Percentiles rank a stretch among this genome's conserved stretches.
Conservation (phyloP, 2,113 vertebrate species). For the Catagonus wagneri region DNA sequence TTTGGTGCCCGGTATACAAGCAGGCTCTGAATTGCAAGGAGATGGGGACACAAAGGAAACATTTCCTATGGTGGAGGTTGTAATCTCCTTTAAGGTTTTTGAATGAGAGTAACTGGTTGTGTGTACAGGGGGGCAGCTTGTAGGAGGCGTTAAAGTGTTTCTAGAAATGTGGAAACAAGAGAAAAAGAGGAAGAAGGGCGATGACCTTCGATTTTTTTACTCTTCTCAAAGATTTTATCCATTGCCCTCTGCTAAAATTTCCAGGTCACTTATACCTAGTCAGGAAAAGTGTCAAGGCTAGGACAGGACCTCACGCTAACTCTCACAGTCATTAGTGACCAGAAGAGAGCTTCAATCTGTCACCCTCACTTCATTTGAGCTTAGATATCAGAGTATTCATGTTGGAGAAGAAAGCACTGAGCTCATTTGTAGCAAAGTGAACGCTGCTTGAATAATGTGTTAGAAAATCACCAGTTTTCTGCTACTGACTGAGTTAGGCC, state of each 20-base stretch:
- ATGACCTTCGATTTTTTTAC: neutral
- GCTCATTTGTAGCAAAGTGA: neutral
- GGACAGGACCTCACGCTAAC: neutral
- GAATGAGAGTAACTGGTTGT: fast-evolving
- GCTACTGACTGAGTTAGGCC: neutral
- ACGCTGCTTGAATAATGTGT: neutral
- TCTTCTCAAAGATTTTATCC: neutral
- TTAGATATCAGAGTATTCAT: neutral
- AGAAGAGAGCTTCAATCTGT: neutral
- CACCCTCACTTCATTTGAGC: neutral
- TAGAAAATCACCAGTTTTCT: neutral
- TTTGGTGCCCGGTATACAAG: neutral
- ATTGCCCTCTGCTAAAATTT: neutral
- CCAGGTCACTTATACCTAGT: neutral
- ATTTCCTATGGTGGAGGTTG: neutral
- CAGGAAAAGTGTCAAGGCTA: neutral
- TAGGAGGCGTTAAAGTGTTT: neutral
- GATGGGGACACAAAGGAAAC: neutral
- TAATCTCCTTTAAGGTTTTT: neutral
- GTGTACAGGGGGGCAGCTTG: neutral
- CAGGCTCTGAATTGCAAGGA: neutral
- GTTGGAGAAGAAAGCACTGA: neutral
- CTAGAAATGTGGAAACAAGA: neutral
- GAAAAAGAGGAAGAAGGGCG: neutral
- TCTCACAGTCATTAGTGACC: neutral